Evolutionary conservation across 92 coral and sea anemone species (phyloP).

Genomic region (Epizoanthus illoricatus): DNA sequence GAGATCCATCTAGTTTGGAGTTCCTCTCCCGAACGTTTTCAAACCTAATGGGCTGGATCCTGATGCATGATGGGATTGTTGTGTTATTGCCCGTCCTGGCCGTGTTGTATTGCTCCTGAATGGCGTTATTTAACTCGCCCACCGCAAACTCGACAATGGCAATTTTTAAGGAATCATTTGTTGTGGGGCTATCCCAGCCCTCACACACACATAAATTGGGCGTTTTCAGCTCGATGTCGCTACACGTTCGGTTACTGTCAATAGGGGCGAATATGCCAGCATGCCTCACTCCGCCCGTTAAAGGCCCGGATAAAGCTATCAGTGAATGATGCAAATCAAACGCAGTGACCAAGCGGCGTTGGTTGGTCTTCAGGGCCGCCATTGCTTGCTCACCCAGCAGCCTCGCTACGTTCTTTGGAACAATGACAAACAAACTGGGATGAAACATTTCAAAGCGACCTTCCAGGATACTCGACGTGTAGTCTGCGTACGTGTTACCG

Average conservation of each 20-base stretch:
- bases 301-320: slow-evolving; percentile 61
- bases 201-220: slow-evolving; percentile 86
- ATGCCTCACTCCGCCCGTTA: slow-evolving; percentile 53
- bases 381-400: slow-evolving; percentile 67
- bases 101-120: slow-evolving; percentile 47
- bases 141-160: slow-evolving; percentile 87
- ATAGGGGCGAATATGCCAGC: slow-evolving; percentile 72
- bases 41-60: slow-evolving; percentile 67
- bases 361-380: slow-evolving; percentile 61
- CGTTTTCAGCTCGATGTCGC: slow-evolving; percentile 66
- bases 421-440: slow-evolving; percentile 81
- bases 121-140: slow-evolving; percentile 74
- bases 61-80: slow-evolving; percentile 52
- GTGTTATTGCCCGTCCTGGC: not conserved
- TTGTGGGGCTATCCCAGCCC: slow-evolving; percentile 85
- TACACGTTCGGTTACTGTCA: slow-evolving; percentile 60
- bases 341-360: slow-evolving; percentile 73
- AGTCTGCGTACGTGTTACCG: slow-evolving; percentile 78
- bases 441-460: slow-evolving; percentile 93
- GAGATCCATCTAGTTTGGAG: slow-evolving; percentile 52
- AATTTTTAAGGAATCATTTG: slow-evolving; percentile 65
- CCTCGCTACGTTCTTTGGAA: slow-evolving; percentile 52
- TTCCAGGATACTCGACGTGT: slow-evolving; percentile 59
- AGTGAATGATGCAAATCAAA: slow-evolving; percentile 77
- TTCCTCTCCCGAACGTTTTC: slow-evolving; percentile 77